These are phyloP conservation scores for Schizopygopsis pylzovi DNA, from an alignment of 2,797 vertebrate species.

Conservation along the genomic window DNA sequence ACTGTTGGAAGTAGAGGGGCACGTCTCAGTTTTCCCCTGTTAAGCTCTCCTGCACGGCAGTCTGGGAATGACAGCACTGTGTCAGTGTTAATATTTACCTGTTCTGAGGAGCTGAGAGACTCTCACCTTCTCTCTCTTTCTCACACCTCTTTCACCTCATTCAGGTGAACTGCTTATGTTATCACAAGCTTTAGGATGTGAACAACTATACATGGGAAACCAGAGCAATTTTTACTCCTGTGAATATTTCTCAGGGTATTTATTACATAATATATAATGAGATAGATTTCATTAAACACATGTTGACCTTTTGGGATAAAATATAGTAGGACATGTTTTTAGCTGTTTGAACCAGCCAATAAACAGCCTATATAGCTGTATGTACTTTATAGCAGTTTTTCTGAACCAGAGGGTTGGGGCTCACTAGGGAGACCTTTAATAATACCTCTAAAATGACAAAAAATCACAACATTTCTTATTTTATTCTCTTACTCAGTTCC, in stretches of 20 bases:
- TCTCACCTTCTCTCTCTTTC: conserved; percentile 41
- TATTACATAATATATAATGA: neutral
- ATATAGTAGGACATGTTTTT: neutral
- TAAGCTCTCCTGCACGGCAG: conserved; percentile 58
- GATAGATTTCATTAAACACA: neutral
- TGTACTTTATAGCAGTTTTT: neutral
- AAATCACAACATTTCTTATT: neutral
- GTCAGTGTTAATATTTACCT: conserved; percentile 87
- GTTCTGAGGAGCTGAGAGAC: conserved; percentile 65
- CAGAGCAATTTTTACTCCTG: neutral
- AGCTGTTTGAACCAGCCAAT: neutral
- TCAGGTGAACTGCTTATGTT: conserved; percentile 34
- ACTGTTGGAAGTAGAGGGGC: conserved; percentile 53
- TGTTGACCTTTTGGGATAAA: neutral
- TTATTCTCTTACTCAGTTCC: neutral
- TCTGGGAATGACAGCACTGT: conserved; percentile 77
- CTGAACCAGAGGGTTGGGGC: neutral
- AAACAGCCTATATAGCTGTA: neutral
- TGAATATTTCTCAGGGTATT: neutral
- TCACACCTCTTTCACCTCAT: conserved; percentile 46
- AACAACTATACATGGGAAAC: neutral
- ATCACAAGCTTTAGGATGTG: conserved; percentile 20
- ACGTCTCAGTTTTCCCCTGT: conserved; percentile 57
- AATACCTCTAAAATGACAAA: neutral
- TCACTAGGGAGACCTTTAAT: neutral